A percentile compares a stretch with the other conserved stretches of the same genome.
phyloP scores from a whole-genome alignment of 2,888 invertebrate species.

The Diploptera punctata region DNA sequence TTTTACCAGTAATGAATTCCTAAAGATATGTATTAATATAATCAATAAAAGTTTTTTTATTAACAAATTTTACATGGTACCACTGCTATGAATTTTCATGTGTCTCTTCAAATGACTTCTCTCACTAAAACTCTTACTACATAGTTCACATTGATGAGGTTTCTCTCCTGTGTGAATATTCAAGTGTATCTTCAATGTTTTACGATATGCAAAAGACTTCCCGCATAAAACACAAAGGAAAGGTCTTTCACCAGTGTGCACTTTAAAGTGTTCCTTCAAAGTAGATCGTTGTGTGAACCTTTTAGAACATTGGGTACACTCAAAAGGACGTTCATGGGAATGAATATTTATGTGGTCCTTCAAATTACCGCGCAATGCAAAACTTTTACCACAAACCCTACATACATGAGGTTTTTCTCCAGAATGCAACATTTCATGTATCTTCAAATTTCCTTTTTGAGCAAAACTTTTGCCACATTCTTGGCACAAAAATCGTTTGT shows the following conservation, averaged over 20 bases:
- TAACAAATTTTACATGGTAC: no score
- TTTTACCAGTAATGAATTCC: no score
- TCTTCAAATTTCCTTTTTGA: slow-evolving; percentile 36
- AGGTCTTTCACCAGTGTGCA: slow-evolving; percentile 32
- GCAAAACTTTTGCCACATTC: slow-evolving; percentile 37
- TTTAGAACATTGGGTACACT: slow-evolving; percentile 29
- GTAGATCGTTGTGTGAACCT: slow-evolving; percentile 36
- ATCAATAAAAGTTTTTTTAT: no score
- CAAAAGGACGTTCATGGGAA: slow-evolving; percentile 13
- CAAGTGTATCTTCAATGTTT: slow-evolving; percentile 36
- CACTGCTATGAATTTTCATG: slow-evolving; percentile 34
- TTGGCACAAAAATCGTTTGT: slow-evolving; percentile 33
- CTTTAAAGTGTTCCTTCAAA: slow-evolving; percentile 34
- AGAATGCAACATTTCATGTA: slow-evolving; percentile 36
- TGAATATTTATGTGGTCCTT: slow-evolving; percentile 38
- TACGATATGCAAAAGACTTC: slow-evolving; percentile 36
- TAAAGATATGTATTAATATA: no score
- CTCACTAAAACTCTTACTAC: slow-evolving; percentile 33
- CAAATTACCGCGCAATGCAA: slow-evolving; percentile 33
- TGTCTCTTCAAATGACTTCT: slow-evolving; percentile 34
- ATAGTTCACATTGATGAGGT: slow-evolving; percentile 28
- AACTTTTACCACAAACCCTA: slow-evolving; percentile 30
- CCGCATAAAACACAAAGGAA: slow-evolving; percentile 30
- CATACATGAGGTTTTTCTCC: slow-evolving; percentile 32
- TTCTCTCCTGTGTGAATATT: slow-evolving; percentile 35